Evolutionary conservation across 2,113 vertebrate species (phyloP).

Genomic region (Rhinolophus ferrumequinum): DNA sequence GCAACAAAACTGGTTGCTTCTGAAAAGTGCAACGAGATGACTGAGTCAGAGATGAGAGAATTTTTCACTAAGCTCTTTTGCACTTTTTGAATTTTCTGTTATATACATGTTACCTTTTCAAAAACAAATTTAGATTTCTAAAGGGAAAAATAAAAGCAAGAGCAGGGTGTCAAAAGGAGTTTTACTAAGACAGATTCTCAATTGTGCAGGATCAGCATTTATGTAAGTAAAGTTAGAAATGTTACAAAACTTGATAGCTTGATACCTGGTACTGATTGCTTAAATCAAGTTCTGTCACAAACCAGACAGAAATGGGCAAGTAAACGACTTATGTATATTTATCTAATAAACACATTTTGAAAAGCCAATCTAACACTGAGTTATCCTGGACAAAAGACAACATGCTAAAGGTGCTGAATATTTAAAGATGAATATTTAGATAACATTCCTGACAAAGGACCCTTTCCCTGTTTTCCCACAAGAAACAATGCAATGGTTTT

Average conservation of each 20-base stretch:
- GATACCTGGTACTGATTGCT: background rate
- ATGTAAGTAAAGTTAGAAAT: background rate
- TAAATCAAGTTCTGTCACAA: constrained; percentile 36
- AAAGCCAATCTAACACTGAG: background rate
- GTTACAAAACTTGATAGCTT: background rate
- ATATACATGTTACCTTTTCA: background rate
- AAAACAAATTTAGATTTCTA: constrained; percentile 40
- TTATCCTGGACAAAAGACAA: background rate
- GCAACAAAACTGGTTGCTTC: background rate
- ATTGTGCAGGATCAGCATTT: background rate
- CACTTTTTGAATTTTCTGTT: constrained; percentile 19
- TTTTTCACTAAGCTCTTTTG: background rate
- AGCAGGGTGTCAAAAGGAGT: background rate
- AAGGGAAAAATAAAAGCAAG: background rate
- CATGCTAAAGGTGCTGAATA: background rate
- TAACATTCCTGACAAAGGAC: constrained; percentile 46
- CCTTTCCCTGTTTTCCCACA: background rate
- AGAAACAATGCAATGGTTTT: constrained; percentile 46
- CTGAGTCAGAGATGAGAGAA: background rate
- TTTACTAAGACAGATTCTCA: constrained; percentile 11
- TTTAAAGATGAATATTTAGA: background rate
- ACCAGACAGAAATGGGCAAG: constrained; percentile 13
- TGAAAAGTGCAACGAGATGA: background rate
- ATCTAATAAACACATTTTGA: background rate
- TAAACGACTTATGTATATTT: constrained; percentile 23